Percentiles rank a stretch among this genome's conserved stretches.
phyloP scores from a whole-genome alignment of 2,113 vertebrate genomes.

The Tenebrosternarchus preto region DNA sequence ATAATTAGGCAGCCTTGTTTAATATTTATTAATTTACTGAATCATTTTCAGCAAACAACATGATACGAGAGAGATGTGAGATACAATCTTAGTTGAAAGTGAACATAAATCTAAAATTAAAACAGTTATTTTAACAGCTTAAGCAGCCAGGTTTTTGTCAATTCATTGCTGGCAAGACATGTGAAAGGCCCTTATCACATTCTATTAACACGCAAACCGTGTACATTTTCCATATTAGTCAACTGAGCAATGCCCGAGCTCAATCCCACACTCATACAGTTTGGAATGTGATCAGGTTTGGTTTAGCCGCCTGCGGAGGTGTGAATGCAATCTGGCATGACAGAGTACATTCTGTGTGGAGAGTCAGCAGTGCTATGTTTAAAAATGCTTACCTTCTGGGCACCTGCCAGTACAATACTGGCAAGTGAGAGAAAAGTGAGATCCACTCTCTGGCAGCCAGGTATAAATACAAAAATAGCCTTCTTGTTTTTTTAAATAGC shows the following conservation, averaged over 20 bases:
- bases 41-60: slow-evolving; percentile 8
- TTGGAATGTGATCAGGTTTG: slow-evolving; percentile 4
- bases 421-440: not conserved
- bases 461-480: slow-evolving; percentile 1
- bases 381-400: not conserved
- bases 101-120: no score
- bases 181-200: slow-evolving; percentile 14
- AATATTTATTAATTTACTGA: not conserved
- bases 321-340: not conserved
- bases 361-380: not conserved
- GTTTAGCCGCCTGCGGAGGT: not conserved
- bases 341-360: not conserved
- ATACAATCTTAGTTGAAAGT: slow-evolving; percentile 3
- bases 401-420: slow-evolving; percentile 5
- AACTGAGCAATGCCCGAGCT: not conserved
- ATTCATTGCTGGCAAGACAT: slow-evolving; percentile 10
- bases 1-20: no score
- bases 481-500: slow-evolving; percentile 2
- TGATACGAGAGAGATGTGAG: not conserved
- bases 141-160: slow-evolving; percentile 8
- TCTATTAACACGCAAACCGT: not conserved
- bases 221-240: not conserved
- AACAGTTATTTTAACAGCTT: not conserved
- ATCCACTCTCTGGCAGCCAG: slow-evolving; percentile 6
- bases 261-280: not conserved